Evolutionary conservation across 2,888 invertebrate species (phyloP), one percentile per base, ranked within the genome.

Genomic region (Sussaba pulchella): DNA sequence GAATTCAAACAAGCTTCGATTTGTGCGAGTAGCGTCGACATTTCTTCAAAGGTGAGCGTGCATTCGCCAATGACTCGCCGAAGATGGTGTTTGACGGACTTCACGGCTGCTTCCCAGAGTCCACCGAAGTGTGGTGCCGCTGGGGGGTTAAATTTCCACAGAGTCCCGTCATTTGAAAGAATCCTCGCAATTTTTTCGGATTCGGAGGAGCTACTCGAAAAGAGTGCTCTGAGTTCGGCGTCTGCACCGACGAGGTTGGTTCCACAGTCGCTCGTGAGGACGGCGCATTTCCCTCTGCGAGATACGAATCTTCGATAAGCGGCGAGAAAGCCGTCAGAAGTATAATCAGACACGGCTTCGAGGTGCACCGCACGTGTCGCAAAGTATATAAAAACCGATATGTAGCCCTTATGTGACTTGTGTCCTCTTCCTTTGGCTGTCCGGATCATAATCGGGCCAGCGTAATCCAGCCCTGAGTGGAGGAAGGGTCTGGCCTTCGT

Each of bases 101-200:
- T 85, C 0, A 89, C 84, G 0, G 84, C 86, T 8, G 86, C 83
- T 61, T 89, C 88, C 87, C 86, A 87, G 9, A 87, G 59, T 5
- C 88, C 88, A 1, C 88, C 88, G 43, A 86, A 85, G 54, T 87
- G 84, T 0, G 86, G 87, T 1, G 86, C 81, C 5, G 50, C 47
- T 6, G 88, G 84, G 8, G 88, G 87, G 41, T 85, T 86, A 71
- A 87, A 89, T 12, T 83, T 69, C 88, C 88, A 89, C 4, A 66
- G 1, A 8, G 83, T 86, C 0, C 83, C 84, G 19, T 84, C 72
- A 4, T 59, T 71, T 1, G 73, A 19, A 9, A 80, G 75, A 1
- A 39, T 17, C 12, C 54, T 52, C 0, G 70, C 14, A 52, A 76
- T 36, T 10, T 36, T 45, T 1, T 64, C 52, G 1, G 61, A 61